Evolutionary conservation across 1,140 invertebrate species (phyloP).

Genomic region (Eciton burchellii): DNA sequence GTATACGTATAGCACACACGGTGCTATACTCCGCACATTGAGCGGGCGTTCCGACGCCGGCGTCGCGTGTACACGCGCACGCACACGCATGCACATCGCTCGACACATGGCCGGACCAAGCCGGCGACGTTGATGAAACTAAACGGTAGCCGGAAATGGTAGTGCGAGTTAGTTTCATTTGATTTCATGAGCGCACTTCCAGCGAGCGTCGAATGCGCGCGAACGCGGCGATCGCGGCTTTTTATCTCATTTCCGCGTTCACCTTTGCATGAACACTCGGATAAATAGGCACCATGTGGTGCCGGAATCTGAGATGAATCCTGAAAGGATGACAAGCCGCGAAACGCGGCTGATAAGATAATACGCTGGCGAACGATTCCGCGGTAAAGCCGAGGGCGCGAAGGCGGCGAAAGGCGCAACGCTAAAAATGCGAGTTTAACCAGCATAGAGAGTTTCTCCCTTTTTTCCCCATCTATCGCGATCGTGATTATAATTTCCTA

Average conservation of each 20-base stretch:
- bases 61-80: conserved; percentile 51
- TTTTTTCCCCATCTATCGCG: neutral
- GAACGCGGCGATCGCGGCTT: conserved; percentile 12
- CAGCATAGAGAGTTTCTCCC: neutral
- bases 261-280: conserved; percentile 24
- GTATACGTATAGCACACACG: conserved; percentile 6
- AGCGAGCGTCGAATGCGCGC: conserved; percentile 21
- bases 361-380: neutral
- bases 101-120: conserved; percentile 65
- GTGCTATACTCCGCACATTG: conserved; percentile 23
- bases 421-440: neutral
- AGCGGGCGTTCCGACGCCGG: conserved; percentile 33
- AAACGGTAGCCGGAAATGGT: conserved; percentile 74
- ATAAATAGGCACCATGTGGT: conserved; percentile 11
- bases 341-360: neutral
- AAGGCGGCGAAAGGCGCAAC: no score
- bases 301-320: neutral
- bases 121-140: conserved; percentile 75
- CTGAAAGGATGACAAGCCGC: neutral
- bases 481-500: conserved; percentile 17
- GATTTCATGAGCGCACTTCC: conserved; percentile 76
- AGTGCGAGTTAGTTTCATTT: conserved; percentile 78
- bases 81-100: neutral
- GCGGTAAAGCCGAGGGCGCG: neutral
- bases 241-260: conserved; percentile 38